Evolutionary conservation across 2,888 invertebrate species (phyloP), one percentile per base, ranked within the genome.

Genomic region (Stomorhina lunata): DNA sequence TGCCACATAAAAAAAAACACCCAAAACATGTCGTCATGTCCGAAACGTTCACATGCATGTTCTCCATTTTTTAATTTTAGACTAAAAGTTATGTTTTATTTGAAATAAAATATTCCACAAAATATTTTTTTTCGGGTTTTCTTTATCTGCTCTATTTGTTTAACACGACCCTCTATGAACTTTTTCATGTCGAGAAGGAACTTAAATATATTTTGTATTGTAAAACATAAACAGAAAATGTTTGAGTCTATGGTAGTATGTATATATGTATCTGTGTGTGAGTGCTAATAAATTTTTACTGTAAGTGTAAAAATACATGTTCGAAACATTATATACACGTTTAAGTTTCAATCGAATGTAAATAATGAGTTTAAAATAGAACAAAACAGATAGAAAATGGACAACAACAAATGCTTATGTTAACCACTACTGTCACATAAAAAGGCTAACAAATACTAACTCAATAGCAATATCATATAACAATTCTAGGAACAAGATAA

Each of bases 281-380:
- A 40, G 32, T 45, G 43, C 9, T 15, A n/a, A n/a, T n/a, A n/a
- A n/a, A n/a, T n/a, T n/a, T n/a, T n/a, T n/a, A n/a, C n/a, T 15
- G 32, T 71, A 22, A 43, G n/a, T 22, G 12, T 37, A 27, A 12
- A 25, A 22, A 55, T 17, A 43, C 50, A 53, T 53, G 22, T 48
- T 57, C 66, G 27, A 80, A 69, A 50, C 40, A 68, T 37, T 75
- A 59, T 63, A 55, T 40, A 75, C 80, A 80, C 55, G 40, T 63
- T 65, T 55, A 71, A 65, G 63, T 57, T 57, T 55, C 75, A 80
- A 76, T 80, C 69, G 69, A 75, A 71, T 65, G 75, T 69, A 71
- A 76, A 76, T 69, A 80, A 80, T 65, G 75, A 57, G 63, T 75
- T 63, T 75, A 69, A 73, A 75, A 76, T 76, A 71, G 40, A 75